Percentiles rank a stretch among this genome's conserved stretches.
Evolutionary conservation across 2,797 vertebrate species (phyloP).

Genomic region (Sebastes elongatus): DNA sequence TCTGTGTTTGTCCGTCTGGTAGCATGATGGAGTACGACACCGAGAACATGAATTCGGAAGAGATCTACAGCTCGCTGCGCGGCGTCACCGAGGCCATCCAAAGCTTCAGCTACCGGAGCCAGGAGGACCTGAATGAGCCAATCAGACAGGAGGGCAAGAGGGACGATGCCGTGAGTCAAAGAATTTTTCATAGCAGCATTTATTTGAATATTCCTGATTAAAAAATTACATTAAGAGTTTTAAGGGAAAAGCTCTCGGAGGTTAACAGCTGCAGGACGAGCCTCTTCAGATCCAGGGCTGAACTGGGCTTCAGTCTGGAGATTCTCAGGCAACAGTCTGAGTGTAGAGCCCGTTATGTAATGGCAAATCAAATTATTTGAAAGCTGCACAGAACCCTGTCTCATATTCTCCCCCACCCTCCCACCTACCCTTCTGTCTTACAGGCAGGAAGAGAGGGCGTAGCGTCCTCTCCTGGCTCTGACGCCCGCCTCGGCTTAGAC

Average conservation of each 20-base stretch:
- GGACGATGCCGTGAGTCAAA: conserved; percentile 90
- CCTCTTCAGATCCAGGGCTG: no score
- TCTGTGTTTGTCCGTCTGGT: conserved; percentile 35
- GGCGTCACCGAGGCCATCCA: conserved; percentile 98
- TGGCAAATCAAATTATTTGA: neutral
- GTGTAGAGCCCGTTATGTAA: neutral
- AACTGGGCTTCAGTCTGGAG: neutral
- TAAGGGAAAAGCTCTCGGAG: neutral
- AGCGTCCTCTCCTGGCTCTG: conserved; percentile 84
- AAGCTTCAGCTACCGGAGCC: conserved; percentile 97
- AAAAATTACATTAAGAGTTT: neutral
- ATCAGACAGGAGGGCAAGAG: conserved; percentile 93
- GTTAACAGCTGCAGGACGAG: neutral
- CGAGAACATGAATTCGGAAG: conserved; percentile 98
- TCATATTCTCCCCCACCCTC: neutral
- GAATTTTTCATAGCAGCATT: neutral
- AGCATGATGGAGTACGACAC: conserved; percentile 98
- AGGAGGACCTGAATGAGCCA: conserved; percentile 96
- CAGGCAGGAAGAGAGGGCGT: conserved; percentile 91
- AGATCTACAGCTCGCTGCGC: conserved; percentile 98
- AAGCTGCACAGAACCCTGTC: neutral
- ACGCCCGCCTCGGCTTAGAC: conserved; percentile 88
- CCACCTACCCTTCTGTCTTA: neutral
- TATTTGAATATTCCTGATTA: neutral
- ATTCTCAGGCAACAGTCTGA: neutral